Percentiles rank a stretch among this genome's conserved stretches.
Conservation (phyloP, 2,888 invertebrate genomes). For the Phyllotreta cruciferae region DNA sequence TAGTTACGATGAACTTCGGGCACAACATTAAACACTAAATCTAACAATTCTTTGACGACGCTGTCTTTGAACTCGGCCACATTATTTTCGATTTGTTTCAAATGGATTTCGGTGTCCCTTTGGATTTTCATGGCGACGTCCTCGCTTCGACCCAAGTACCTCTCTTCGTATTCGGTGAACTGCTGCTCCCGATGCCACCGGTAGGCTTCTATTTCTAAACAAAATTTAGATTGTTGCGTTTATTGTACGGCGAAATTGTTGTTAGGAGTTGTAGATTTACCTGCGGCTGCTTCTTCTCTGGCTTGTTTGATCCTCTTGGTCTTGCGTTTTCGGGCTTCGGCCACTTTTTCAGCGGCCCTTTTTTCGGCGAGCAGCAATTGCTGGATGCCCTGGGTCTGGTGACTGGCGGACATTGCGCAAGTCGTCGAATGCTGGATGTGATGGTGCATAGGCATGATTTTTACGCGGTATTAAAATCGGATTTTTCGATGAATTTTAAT, state of each 20-base stretch:
- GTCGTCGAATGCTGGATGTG: slow-evolving; percentile 8
- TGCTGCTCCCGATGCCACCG: slow-evolving; percentile 54
- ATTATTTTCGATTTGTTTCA: slow-evolving; percentile 49
- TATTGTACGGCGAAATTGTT: not conserved
- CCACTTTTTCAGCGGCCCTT: slow-evolving; percentile 60
- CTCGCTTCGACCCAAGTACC: slow-evolving; percentile 55
- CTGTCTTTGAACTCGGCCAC: slow-evolving; percentile 50
- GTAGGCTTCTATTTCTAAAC: slow-evolving; percentile 55
- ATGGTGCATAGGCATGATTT: not conserved
- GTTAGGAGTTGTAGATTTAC: not conserved
- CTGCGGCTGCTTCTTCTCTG: slow-evolving; percentile 54
- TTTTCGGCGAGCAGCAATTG: slow-evolving; percentile 59
- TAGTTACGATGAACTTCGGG: slow-evolving; percentile 39
- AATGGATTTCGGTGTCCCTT: slow-evolving; percentile 51
- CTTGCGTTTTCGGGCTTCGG: slow-evolving; percentile 60
- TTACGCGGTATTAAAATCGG: no score
- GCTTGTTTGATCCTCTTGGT: slow-evolving; percentile 55
- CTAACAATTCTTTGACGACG: slow-evolving; percentile 37
- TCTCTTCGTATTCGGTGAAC: slow-evolving; percentile 55
- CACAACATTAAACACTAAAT: slow-evolving; percentile 31
- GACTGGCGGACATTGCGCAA: slow-evolving; percentile 53
- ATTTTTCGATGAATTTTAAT: no score
- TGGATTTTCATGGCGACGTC: slow-evolving; percentile 56
- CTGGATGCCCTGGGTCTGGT: slow-evolving; percentile 59
- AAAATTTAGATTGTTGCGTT: not conserved